A percentile compares a stretch with the other conserved stretches of the same genome.
phyloP scores from a whole-genome alignment of 2,113 vertebrate species.

The Hemiprocne comata region DNA sequence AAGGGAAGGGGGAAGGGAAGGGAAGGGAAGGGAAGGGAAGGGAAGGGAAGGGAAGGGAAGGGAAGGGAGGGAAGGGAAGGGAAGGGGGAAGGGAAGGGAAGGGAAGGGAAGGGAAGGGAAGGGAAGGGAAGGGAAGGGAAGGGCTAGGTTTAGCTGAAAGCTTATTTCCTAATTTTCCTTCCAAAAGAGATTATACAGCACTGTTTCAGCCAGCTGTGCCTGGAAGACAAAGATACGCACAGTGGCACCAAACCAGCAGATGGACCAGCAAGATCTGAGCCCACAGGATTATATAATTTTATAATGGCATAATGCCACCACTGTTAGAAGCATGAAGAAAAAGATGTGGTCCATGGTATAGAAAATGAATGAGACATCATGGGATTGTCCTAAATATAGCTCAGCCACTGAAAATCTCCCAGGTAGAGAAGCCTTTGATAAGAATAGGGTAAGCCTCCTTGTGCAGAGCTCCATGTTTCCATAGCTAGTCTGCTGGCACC shows the following conservation, averaged over 20 bases:
- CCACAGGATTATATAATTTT: neutral
- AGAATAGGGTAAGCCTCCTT: neutral
- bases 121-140: too few species aligned
- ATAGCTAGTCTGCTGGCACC: neutral
- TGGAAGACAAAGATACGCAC: neutral
- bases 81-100: too few species aligned
- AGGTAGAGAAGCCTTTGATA: neutral
- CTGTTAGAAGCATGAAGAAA: neutral
- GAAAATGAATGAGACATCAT: neutral
- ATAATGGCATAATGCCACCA: neutral
- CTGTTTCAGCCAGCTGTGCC: neutral
- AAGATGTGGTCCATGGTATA: neutral
- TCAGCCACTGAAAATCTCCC: neutral
- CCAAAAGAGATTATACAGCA: conserved; percentile 18
- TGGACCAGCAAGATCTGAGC: neutral
- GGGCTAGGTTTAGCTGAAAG: conserved; percentile 31
- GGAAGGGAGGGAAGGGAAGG: too few species aligned
- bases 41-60: too few species aligned
- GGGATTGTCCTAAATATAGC: neutral
- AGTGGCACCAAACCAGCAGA: neutral
- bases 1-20: too few species aligned
- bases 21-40: too few species aligned
- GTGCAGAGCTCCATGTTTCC: neutral
- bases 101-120: too few species aligned
- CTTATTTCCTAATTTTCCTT: conserved; percentile 14